Evolutionary conservation across 2,113 vertebrate genomes (phyloP).

Genomic region (Limanda limanda): DNA sequence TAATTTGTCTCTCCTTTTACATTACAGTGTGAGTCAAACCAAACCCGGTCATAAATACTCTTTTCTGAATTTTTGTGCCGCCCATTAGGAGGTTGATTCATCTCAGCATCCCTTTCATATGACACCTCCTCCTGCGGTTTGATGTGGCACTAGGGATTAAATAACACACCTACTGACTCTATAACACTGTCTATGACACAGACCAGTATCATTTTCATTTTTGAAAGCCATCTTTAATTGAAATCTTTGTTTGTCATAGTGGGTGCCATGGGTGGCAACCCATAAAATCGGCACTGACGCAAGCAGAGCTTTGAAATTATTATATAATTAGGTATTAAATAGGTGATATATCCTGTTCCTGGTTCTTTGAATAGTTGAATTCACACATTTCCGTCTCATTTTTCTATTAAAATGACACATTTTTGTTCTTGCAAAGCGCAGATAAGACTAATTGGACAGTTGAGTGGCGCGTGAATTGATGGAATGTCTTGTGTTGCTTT

Average conservation of each 20-base stretch:
- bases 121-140: constrained; percentile 40
- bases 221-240: constrained; percentile 73
- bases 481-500: constrained; percentile 71
- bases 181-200: constrained; percentile 45
- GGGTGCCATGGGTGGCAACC: constrained; percentile 41
- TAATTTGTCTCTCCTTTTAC: not conserved
- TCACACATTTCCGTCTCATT: constrained; percentile 68
- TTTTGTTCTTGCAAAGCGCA: constrained; percentile 77
- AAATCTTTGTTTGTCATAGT: constrained; percentile 75
- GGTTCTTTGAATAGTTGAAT: constrained; percentile 59
- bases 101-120: constrained; percentile 29
- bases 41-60: not conserved
- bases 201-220: constrained; percentile 52
- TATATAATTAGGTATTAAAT: constrained; percentile 77
- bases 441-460: constrained; percentile 82
- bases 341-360: constrained; percentile 71
- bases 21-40: not conserved
- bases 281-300: constrained; percentile 59
- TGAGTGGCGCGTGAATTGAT: constrained; percentile 73
- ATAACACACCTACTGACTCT: constrained; percentile 65
- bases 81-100: constrained; percentile 61
- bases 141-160: constrained; percentile 62
- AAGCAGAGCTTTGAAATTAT: constrained; percentile 70
- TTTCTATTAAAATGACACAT: constrained; percentile 73
- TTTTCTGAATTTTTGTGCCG: constrained; percentile 28